Base-by-base conservation (phyloP, 2,113 vertebrate species). In the Gymnorhina tibicen region DNA sequence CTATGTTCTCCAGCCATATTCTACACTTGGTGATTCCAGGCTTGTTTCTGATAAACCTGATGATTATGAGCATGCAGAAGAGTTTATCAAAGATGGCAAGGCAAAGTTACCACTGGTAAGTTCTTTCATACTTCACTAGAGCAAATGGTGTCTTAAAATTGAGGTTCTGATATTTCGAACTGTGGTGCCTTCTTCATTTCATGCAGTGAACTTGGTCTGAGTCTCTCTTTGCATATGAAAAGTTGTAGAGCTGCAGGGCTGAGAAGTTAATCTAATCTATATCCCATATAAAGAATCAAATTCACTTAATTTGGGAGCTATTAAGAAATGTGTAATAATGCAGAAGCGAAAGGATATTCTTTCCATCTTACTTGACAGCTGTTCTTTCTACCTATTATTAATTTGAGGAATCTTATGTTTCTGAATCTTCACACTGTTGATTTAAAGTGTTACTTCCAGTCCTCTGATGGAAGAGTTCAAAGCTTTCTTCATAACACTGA, bases 11-110 rank as follows among this genome's bases (percentile, higher is more conserved):
- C 55, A 98, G 98, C 97, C 95, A 41, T 98, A 98, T 85, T 98
- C 98, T 94, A 62, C 97, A 55, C 94, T 84, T 52, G 97, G 96
- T 82, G 96, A 96, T 95, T 97, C 97, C 41, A 98, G 67, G 68
- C 97, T 98, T 63, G 95, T 74, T 42, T 98, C 98, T 70, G 95
- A 98, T 73, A 98, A 97, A 59, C 95, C 91, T 16, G 97, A 97
- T 28, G 98, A 98, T 93, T 98, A 98, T 78, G 97, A 97, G 24
- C 98, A 98, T 60, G 98, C 96, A 53, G 95, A 96, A 66, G 94
- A 97, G n/a, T 96, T 98, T 68, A 93, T 98, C 84, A 98, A 97
- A 81, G 97, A 97, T 42, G 90, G 97, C 72, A 98, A 98, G 58
- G 97, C 90, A 14, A 98, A 91, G n/a, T 75, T 97, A 50, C 98